Percentiles rank a stretch among this genome's conserved stretches.
Evolutionary conservation across 2,113 vertebrate species (phyloP).

Genomic region (Camarhynchus parvulus): DNA sequence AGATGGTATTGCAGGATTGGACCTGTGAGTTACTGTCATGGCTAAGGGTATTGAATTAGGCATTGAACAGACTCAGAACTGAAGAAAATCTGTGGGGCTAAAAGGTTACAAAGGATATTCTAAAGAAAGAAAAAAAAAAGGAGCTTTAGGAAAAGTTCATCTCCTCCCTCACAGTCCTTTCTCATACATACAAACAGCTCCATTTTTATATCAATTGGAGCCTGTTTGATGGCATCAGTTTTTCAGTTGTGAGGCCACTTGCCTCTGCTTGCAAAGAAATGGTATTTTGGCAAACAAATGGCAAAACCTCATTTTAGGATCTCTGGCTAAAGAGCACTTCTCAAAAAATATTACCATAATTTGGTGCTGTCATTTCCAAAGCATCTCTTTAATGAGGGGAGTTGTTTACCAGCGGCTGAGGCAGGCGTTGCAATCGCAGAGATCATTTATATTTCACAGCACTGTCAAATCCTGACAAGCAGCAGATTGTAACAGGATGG

Average conservation of each 20-base stretch:
- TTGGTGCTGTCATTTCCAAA: conserved; percentile 66
- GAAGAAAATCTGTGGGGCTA: background rate
- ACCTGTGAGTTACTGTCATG: conserved; percentile 24
- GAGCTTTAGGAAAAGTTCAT: background rate
- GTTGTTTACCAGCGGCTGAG: conserved; percentile 54
- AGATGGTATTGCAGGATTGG: background rate
- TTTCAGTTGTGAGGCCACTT: background rate
- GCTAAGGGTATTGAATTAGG: conserved; percentile 16
- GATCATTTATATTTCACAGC: conserved; percentile 72
- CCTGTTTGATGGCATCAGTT: background rate
- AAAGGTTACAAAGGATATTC: background rate
- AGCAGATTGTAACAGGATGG: conserved; percentile 67
- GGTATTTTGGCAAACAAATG: background rate
- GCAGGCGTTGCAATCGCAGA: conserved; percentile 46
- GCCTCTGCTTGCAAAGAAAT: background rate
- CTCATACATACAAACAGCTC: background rate
- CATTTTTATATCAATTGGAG: background rate
- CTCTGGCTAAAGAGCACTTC: background rate
- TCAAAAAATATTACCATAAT: conserved; percentile 52
- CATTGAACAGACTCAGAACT: background rate
- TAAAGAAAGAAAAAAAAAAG: background rate
- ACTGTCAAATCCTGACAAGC: conserved; percentile 67
- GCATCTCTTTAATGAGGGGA: conserved; percentile 49
- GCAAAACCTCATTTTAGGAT: background rate
- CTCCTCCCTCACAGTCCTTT: background rate